These are phyloP conservation scores for Pontoporia blainvillei DNA, from an alignment of 2,113 vertebrate genomes.

Conservation along the genomic window DNA sequence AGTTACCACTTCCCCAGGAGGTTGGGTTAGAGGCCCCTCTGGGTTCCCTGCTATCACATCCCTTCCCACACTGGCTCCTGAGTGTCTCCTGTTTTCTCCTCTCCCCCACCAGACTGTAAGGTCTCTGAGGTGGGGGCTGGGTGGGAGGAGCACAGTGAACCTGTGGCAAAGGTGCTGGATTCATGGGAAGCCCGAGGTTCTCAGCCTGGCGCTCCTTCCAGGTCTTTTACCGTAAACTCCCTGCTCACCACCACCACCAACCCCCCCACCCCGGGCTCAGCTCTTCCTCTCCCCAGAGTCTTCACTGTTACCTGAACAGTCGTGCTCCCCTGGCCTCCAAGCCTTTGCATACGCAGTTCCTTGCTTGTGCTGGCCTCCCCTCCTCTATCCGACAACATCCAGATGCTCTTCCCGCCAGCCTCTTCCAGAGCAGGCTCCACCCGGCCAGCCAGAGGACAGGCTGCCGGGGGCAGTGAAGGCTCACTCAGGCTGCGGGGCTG, in stretches of 20 bases:
- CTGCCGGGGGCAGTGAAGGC: neutral
- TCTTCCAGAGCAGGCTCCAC: neutral
- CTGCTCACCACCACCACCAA: no score
- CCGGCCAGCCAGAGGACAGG: neutral
- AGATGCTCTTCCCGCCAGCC: neutral
- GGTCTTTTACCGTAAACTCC: neutral
- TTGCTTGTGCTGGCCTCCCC: neutral
- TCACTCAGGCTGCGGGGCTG: neutral
- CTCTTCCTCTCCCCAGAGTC: neutral
- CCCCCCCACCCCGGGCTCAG: neutral
- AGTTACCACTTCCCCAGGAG: neutral
- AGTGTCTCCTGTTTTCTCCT: neutral
- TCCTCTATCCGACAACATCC: neutral
- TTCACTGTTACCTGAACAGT: neutral
- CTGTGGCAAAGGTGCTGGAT: neutral
- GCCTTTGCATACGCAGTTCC: rapidly evolving
- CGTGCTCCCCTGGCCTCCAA: neutral
- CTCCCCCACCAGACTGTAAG: neutral
- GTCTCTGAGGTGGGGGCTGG: neutral
- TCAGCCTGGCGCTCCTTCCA: neutral
- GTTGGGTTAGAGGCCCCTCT: no score
- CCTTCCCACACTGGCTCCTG: neutral
- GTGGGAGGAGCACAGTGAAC: neutral
- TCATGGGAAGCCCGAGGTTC: rapidly evolving
- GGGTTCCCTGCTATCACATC: neutral